Evolutionary conservation across 1,140 invertebrate species (phyloP).

Genomic region (Macrotrachela quadricornifera): DNA sequence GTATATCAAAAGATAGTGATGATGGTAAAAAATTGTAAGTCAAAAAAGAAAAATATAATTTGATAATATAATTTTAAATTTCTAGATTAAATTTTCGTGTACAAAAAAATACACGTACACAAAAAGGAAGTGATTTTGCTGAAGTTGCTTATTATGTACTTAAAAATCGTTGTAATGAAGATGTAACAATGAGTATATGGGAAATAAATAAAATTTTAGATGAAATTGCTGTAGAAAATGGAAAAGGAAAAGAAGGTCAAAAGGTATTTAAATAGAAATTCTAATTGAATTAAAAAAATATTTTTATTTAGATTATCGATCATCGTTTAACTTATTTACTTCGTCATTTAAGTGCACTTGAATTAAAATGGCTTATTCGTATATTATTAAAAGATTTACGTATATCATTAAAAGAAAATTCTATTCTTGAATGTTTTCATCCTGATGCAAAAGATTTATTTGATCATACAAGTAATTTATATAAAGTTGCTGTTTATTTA

Average conservation of each 20-base stretch:
- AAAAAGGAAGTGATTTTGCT: conserved; percentile 42
- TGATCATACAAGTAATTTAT: conserved; percentile 45
- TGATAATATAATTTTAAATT: too few relatives aligned
- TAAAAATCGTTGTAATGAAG: conserved; percentile 38
- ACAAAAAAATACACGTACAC: conserved; percentile 19
- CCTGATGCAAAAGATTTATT: conserved; percentile 54
- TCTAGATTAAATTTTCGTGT: conserved; percentile 32
- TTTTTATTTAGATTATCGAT: not conserved
- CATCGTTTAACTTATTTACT: conserved; percentile 35
- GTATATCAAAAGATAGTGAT: conserved; percentile 39
- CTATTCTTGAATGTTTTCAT: conserved; percentile 52
- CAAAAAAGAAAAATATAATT: too few relatives aligned
- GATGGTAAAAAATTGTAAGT: conserved; percentile 40
- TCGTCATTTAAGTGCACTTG: conserved; percentile 40
- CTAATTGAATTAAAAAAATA: too few relatives aligned
- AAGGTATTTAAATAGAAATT: not conserved
- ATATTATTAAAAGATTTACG: conserved; percentile 62
- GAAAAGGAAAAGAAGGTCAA: conserved; percentile 13
- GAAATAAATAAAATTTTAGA: conserved; percentile 49
- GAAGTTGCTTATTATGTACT: conserved; percentile 46
- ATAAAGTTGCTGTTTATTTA: conserved; percentile 38
- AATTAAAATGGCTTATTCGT: conserved; percentile 68
- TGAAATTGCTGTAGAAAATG: conserved; percentile 39
- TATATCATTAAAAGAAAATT: conserved; percentile 42
- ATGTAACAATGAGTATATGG: conserved; percentile 36